These are phyloP conservation scores for Endotricha flammealis DNA, from an alignment of 2,888 invertebrate species.

Conservation along the genomic window DNA sequence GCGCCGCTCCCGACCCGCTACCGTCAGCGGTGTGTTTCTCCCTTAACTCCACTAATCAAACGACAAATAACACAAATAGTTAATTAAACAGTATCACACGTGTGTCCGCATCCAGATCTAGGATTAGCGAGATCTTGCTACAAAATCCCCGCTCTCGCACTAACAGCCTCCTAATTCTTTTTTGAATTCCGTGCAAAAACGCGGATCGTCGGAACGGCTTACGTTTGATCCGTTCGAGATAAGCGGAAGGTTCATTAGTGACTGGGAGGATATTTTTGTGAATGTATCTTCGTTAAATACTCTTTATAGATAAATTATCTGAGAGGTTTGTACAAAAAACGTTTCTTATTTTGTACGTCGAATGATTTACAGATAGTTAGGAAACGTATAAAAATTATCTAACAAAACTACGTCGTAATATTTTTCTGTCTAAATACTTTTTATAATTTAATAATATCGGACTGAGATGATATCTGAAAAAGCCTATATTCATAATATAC, in stretches of 20 bases:
- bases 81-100: slow-evolving; percentile 42
- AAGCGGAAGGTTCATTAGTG: slow-evolving; percentile 3
- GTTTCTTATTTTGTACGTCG: too few species aligned
- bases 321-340: neutral
- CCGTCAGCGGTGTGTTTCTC: too few species aligned
- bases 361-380: too few species aligned
- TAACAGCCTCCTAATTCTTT: slow-evolving; percentile 5
- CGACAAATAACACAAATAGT: too few species aligned
- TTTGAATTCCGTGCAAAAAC: neutral
- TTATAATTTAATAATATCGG: too few species aligned
- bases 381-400: too few species aligned
- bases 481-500: too few species aligned
- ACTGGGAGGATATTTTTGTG: neutral
- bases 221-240: slow-evolving; percentile 2
- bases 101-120: slow-evolving; percentile 26
- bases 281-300: neutral
- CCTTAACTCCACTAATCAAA: too few species aligned
- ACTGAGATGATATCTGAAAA: too few species aligned
- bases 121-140: slow-evolving; percentile 1
- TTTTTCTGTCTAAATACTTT: too few species aligned
- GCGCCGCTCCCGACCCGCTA: too few species aligned
- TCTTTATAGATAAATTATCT: neutral
- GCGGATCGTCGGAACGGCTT: neutral
- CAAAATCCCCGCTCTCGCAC: neutral
- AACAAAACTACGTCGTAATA: too few species aligned